phyloP scores from a whole-genome alignment of 2,113 vertebrate genomes.

The Empidonax alnorum region DNA sequence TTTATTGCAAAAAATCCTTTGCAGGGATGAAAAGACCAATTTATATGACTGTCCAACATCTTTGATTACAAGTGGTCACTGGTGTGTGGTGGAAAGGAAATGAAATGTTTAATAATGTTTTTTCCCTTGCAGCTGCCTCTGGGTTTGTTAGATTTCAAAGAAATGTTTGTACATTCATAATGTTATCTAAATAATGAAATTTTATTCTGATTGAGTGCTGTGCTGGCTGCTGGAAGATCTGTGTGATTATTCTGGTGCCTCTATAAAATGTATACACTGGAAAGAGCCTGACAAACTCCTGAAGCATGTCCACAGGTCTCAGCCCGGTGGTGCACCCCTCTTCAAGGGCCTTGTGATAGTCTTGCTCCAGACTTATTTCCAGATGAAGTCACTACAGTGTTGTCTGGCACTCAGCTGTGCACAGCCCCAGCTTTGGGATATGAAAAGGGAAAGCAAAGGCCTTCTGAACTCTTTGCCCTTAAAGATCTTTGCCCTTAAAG shows the following conservation, averaged over 20 bases:
- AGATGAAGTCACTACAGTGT: not conserved
- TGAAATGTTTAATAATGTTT: not conserved
- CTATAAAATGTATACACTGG: not conserved
- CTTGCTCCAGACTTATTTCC: not conserved
- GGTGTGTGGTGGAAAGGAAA: not conserved
- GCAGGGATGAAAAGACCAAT: not conserved
- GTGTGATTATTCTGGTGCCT: not conserved
- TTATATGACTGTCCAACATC: not conserved
- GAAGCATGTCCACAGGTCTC: not conserved
- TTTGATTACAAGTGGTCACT: not conserved
- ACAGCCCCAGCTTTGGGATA: not conserved
- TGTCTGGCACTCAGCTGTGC: not conserved
- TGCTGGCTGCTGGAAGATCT: not conserved
- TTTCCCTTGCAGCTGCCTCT: not conserved
- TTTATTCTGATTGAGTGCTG: not conserved
- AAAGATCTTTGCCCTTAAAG: not conserved
- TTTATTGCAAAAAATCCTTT: not conserved
- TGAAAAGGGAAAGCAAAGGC: not conserved
- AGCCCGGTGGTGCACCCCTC: not conserved
- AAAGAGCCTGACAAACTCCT: not conserved
- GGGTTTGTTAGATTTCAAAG: not conserved
- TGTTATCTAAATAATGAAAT: not conserved
- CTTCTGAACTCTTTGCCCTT: fast-evolving
- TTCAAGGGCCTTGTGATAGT: not conserved
- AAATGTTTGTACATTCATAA: not conserved